Conservation (phyloP, 2,113 vertebrate genomes). For the Bufo bufo region DNA sequence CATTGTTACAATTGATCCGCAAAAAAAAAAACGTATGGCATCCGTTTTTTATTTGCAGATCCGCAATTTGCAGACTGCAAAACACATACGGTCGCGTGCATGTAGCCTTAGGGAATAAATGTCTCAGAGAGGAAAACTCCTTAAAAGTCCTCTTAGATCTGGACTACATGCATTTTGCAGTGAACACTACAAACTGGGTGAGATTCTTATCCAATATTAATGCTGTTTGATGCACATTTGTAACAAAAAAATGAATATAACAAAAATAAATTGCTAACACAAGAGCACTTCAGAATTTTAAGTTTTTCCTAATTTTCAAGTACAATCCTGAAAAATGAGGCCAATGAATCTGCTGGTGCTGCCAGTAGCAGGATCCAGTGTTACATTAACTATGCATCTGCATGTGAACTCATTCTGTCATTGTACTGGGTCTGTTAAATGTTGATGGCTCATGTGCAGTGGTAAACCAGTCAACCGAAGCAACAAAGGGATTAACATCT, state of each 20-base stretch:
- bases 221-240: background rate
- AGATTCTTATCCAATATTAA: background rate
- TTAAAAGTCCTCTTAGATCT: background rate
- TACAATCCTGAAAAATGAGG: background rate
- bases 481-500: background rate
- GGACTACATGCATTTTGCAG: background rate
- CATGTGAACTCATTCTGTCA: slow-evolving; percentile 56
- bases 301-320: slow-evolving; percentile 6
- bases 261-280: background rate
- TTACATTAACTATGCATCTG: slow-evolving; percentile 53
- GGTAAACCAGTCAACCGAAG: background rate
- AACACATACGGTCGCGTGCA: no score
- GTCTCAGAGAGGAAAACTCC: no score
- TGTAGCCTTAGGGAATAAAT: no score
- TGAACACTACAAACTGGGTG: background rate
- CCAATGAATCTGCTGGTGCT: slow-evolving; percentile 32
- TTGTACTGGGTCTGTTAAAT: background rate
- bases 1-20: no score
- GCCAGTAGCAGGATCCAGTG: slow-evolving; percentile 28
- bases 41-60: no score
- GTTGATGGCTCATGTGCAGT: background rate
- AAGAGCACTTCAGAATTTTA: no score
- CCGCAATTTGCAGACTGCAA: no score
- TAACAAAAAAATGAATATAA: no score
- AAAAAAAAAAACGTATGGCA: no score